Evolutionary conservation across 2,888 invertebrate genomes (phyloP), one percentile per base, ranked within the genome.

Genomic region (Mesoligia furuncula): DNA sequence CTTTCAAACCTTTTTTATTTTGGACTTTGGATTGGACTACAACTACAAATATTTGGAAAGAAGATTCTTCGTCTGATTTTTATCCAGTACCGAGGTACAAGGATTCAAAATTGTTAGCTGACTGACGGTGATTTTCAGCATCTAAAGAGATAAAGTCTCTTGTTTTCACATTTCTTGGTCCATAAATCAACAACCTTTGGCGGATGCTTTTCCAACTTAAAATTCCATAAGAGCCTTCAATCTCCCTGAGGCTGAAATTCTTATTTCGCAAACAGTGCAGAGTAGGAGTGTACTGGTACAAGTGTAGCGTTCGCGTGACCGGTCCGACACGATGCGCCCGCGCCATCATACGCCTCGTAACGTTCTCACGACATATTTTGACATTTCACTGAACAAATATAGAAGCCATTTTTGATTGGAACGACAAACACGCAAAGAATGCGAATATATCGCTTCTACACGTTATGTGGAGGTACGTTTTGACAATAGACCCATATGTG

Each of bases 311-410:
- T 93, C 93, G 95, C 96, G 95, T 95, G 95, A 95, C 96, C 93
- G 90, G 93, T 89, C 92, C 89, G 91, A 92, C 94, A 94, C 95
- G 94, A 94, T 89, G 93, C 92, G 89, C 91, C 88, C 84, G 90
- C 90, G 91, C 91, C 89, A 89, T 93, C 94, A 93, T 92, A 92
- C 92, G 91, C 93, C 91, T 91, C 90, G 90, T 89, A 92, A 92
- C 90, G 91, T 95, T 96, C 95, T 95, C 95, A 95, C 95, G 95
- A 95, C 94, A 95, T 90, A 94, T 95, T 96, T 94, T 96, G 96
- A 95, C 95, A 95, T 96, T 96, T 95, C 95, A 94, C 93, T 94
- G 93, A 95, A 93, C 95, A 95, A 95, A 95, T 94, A 95, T 95
- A 95, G 93, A 95, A 95, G 95, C 93, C 94, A 95, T 95, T 94